phyloP scores from a whole-genome alignment of 2,797 vertebrate species.

The Taenioides sp. region DNA sequence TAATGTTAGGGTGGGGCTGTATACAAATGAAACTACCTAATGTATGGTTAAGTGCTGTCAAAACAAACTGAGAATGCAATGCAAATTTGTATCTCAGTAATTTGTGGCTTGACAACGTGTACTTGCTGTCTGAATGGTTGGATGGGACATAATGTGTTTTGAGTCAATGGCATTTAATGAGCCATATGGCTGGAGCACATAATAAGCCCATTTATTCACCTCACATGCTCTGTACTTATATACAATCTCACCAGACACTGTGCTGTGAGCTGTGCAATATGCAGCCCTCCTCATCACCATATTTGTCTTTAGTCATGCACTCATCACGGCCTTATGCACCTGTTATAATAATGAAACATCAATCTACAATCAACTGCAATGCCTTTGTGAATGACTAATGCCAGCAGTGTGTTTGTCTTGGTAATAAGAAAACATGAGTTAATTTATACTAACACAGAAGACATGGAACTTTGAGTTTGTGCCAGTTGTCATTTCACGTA shows the following conservation, averaged over 20 bases:
- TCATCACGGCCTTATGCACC: constrained; percentile 69
- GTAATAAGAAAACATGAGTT: neutral
- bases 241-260: constrained; percentile 16
- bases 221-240: constrained; percentile 10
- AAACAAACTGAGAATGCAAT: neutral
- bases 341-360: constrained; percentile 61
- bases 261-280: constrained; percentile 34
- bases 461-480: neutral
- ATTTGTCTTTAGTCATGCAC: constrained; percentile 59
- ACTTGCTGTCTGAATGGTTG: neutral
- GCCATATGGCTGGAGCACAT: constrained; percentile 18
- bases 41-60: constrained; percentile 8
- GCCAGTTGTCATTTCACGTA: no score
- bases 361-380: constrained; percentile 5
- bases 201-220: constrained; percentile 19
- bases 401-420: neutral
- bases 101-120: neutral
- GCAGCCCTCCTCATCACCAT: constrained; percentile 57
- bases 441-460: neutral
- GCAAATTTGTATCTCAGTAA: constrained; percentile 1
- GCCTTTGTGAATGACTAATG: neutral
- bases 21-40: neutral
- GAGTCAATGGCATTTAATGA: constrained; percentile 12
- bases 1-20: neutral
- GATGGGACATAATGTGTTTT: constrained; percentile 10